Base-by-base conservation (phyloP, 2,888 invertebrate species). In the Standfussiana lucernea region DNA sequence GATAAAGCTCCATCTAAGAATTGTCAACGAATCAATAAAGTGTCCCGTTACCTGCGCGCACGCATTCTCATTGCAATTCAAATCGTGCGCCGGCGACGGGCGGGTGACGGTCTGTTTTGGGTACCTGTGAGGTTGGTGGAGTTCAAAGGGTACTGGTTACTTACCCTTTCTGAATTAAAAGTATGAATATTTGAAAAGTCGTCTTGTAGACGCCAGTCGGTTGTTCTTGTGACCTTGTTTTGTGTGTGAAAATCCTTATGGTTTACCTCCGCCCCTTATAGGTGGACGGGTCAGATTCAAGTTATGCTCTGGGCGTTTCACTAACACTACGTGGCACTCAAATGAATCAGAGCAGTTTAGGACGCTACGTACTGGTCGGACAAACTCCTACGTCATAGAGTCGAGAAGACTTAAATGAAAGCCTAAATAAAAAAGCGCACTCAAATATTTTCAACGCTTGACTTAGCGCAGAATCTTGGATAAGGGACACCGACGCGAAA, bases 31-130 rank as follows among this genome's bases (percentile, higher is more conserved):
- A 88, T 88, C 87, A 85, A 88, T 90, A 90, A 89, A 88, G 88
- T 42, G 79, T 81, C 77, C 91, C 92, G 91, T 90, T 92, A 91
- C 61, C 40, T 79, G 79, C 77, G 78, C 75, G 77, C 79, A 79
- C 83, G 86, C 91, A 91, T 88, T 90, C 88, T 90, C 91, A 91
- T 91, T 91, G 89, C 87, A 90, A 92, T 92, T 92, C 92, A 84
- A 88, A 88, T 88, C 86, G 77, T 80, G 89, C 79, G 72, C 82
- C 10, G 61, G 62, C 73, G 75, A 80, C 77, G 73, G 75, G 75
- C 75, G 66, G 69, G 72, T 78, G 78, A 78, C 75, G 69, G 79
- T 79, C 32, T 78, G 79, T 87, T 87, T 85, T 72, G 62, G 80
- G 72, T 42, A 75, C 75, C 70, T 64, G 59, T 75, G 21, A 53